Percentiles rank a stretch among this genome's conserved stretches.
Conservation (phyloP, 2,797 vertebrate genomes). For the Bryconaethiops microstoma region DNA sequence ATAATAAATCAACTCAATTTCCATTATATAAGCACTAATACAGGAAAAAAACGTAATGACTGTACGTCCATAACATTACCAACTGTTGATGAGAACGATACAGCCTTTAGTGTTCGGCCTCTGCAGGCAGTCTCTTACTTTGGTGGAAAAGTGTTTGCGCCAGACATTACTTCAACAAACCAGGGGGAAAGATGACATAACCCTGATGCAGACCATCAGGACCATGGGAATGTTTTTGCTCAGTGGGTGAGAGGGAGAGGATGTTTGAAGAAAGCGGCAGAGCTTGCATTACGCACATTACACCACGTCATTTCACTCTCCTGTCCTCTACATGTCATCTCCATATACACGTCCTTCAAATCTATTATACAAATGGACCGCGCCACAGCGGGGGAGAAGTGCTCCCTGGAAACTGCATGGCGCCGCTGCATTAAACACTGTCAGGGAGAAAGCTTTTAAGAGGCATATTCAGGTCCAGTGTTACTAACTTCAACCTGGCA, state of each 20-base stretch:
- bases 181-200: background rate
- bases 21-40: background rate
- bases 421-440: conserved; percentile 2
- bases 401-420: conserved; percentile 28
- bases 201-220: background rate
- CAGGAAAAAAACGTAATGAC: background rate
- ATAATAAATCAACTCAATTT: background rate
- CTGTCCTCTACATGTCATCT: conserved; percentile 39
- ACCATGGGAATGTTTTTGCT: conserved; percentile 14
- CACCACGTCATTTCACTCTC: conserved; percentile 12
- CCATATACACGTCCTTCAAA: conserved; percentile 52
- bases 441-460: conserved; percentile 20
- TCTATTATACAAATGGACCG: conserved; percentile 48
- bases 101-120: background rate
- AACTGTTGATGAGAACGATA: background rate
- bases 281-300: conserved; percentile 6
- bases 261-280: conserved; percentile 14
- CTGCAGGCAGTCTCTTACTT: background rate
- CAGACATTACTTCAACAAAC: background rate
- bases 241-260: conserved; percentile 1
- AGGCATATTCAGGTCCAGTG: background rate
- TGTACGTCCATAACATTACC: background rate
- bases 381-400: conserved; percentile 27
- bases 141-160: background rate
- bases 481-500: background rate